Evolutionary conservation across 2,113 vertebrate genomes (phyloP).

Genomic region (Chionomys nivalis): DNA sequence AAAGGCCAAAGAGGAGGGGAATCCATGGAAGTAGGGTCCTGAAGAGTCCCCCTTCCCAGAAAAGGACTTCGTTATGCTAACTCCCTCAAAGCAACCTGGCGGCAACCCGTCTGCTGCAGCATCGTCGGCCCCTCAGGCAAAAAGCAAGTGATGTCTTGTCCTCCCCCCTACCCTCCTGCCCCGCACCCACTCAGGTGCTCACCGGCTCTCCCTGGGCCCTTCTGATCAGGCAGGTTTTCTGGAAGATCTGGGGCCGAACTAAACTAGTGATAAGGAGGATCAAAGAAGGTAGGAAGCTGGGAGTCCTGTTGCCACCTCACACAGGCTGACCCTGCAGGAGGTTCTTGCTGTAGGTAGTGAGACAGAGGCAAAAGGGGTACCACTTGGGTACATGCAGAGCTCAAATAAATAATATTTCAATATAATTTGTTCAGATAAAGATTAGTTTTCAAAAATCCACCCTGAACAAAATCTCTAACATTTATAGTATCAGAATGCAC

Average conservation of each 20-base stretch:
- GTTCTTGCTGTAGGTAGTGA: not conserved
- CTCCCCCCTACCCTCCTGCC: not conserved
- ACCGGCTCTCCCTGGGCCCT: not conserved
- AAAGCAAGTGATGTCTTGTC: not conserved
- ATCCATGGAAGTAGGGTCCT: constrained; percentile 51
- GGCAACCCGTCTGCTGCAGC: fast-evolving
- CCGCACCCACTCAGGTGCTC: not conserved
- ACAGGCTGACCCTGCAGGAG: not conserved
- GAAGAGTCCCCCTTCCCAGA: constrained; percentile 46
- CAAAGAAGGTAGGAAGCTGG: not conserved
- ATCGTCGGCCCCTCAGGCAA: not conserved
- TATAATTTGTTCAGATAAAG: not conserved
- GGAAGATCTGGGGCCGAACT: not conserved
- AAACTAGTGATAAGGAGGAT: not conserved
- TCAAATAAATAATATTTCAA: not conserved
- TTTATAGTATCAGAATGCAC: not conserved
- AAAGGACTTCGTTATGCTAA: constrained; percentile 41
- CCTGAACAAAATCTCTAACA: not conserved
- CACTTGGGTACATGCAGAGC: not conserved
- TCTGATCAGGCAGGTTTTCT: not conserved
- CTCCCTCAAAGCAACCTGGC: fast-evolving
- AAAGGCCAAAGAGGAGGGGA: constrained; percentile 47
- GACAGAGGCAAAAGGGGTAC: not conserved
- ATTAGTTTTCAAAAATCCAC: not conserved
- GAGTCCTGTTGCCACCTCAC: not conserved